Percentiles rank a stretch among this genome's conserved stretches.
Evolutionary conservation across 2,113 vertebrate species (phyloP).

Genomic region (Typhlomys cinereus): DNA sequence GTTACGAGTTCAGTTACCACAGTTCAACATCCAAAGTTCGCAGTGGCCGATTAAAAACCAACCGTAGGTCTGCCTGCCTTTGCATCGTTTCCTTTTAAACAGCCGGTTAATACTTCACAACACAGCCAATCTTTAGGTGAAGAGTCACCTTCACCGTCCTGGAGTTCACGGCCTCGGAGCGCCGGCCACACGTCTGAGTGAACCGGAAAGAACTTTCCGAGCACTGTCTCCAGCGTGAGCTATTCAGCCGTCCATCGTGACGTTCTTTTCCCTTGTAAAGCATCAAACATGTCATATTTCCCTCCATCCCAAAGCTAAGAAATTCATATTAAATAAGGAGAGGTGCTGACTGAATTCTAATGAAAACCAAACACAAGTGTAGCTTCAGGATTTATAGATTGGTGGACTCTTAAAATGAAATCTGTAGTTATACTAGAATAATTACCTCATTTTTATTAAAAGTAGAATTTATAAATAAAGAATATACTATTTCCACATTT

Average conservation of each 20-base stretch:
- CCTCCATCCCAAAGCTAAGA: background rate
- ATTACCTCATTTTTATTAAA: background rate
- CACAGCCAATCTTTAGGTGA: background rate
- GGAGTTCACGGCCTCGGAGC: background rate
- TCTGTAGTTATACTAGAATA: constrained; percentile 34
- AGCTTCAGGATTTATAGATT: background rate
- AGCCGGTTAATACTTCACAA: background rate
- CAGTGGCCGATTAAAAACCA: background rate
- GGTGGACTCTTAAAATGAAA: constrained; percentile 52
- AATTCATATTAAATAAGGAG: background rate
- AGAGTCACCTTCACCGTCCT: background rate
- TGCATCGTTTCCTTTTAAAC: background rate
- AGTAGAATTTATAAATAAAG: background rate
- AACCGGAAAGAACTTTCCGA: constrained; percentile 1
- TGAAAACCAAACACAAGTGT: background rate
- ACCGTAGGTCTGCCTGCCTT: background rate
- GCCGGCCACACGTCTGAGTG: background rate
- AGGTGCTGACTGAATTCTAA: background rate
- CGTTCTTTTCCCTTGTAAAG: background rate
- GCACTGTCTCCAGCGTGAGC: background rate
- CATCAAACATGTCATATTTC: background rate
- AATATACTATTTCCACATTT: background rate
- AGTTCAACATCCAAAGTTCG: background rate
- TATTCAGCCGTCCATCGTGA: background rate
- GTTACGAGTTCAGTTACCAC: background rate